Percentiles rank a stretch among this genome's conserved stretches.
These are phyloP conservation scores for Microcaecilia unicolor DNA, from an alignment of 2,797 vertebrate species.

Conservation along the genomic window DNA sequence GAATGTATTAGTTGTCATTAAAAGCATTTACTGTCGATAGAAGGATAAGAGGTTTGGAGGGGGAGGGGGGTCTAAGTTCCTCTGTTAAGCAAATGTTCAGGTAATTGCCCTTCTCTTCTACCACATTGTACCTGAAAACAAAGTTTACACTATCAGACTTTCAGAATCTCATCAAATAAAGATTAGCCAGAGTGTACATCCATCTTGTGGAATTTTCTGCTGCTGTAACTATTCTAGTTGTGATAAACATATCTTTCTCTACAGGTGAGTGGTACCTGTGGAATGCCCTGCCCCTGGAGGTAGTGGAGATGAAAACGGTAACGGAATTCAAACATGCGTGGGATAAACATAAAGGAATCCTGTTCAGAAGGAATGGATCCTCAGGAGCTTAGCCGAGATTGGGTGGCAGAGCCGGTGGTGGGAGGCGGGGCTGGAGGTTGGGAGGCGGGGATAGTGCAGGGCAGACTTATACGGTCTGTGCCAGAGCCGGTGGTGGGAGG, in stretches of 20 bases:
- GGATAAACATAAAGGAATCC: too few relatives aligned
- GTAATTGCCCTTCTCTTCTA: conserved; percentile 29
- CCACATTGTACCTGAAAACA: conserved; percentile 34
- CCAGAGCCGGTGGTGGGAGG: too few relatives aligned
- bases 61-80: conserved; percentile 17
- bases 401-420: too few relatives aligned
- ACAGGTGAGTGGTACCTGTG: too few relatives aligned
- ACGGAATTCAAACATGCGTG: too few relatives aligned
- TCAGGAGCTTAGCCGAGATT: too few relatives aligned
- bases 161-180: conserved; percentile 50
- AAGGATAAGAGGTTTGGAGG: conserved; percentile 9
- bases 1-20: conserved; percentile 10
- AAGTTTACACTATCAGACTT: conserved; percentile 20
- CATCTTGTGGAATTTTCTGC: conserved; percentile 24
- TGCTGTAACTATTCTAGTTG: conserved; percentile 14
- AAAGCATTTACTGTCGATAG: conserved; percentile 9
- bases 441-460: too few relatives aligned
- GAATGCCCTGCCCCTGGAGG: too few relatives aligned
- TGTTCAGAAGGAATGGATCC: too few relatives aligned
- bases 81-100: conserved; percentile 43
- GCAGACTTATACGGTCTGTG: too few relatives aligned
- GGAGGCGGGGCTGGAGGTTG: too few relatives aligned
- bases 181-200: conserved; percentile 46
- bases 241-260: conserved; percentile 12
- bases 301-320: too few relatives aligned